Base-by-base conservation (phyloP, 2,113 vertebrate genomes). In the Polypterus senegalus region DNA sequence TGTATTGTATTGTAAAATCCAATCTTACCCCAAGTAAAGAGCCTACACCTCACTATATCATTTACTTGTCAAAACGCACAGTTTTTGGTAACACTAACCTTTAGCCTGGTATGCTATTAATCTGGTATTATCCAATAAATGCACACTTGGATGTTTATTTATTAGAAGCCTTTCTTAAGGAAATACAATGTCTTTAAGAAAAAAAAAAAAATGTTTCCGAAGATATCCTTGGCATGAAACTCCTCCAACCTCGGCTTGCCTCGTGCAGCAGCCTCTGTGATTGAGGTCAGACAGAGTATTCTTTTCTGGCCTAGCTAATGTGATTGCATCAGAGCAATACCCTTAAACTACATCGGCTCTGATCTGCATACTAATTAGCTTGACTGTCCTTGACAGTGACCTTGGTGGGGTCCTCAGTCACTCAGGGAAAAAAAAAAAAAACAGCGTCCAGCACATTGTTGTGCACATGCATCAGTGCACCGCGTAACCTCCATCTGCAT, bases 351-450 rank as follows among this genome's bases (percentile, higher is more conserved):
- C 76, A 77, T 70, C 73, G 80, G 80, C 83, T 90, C 83, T 89
- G 89, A 92, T 92, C 90, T 94, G 92, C 93, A 93, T 93, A 86
- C 89, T 92, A 91, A 94, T 91, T 89, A 88, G 83, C 89, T 86
- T 73, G 70, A 78, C 71, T 76, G 86, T 91, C 91, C 89, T 94
- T 92, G 87, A 71, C 68, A 74, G 74, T 91, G 91, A 92, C 90
- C 90, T 94, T 88, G 80, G 73, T 73, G 68, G 79, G 85, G 75
- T 76, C 87, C 82, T 85, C 85, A 76, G 89, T 79, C 79, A 85
- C 91, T 91, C 77, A 77, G 74, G 85, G 84, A 81, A 87, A 85
- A 87, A 84, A 83, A 77, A 85, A 84, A 87, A 91, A 92, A 86
- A 87, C 75, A 74, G 79, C 74, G 86, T 87, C 87, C 69, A 47